Conservation (phyloP, 1,140 invertebrate genomes). For the Lucilia cuprina region DNA sequence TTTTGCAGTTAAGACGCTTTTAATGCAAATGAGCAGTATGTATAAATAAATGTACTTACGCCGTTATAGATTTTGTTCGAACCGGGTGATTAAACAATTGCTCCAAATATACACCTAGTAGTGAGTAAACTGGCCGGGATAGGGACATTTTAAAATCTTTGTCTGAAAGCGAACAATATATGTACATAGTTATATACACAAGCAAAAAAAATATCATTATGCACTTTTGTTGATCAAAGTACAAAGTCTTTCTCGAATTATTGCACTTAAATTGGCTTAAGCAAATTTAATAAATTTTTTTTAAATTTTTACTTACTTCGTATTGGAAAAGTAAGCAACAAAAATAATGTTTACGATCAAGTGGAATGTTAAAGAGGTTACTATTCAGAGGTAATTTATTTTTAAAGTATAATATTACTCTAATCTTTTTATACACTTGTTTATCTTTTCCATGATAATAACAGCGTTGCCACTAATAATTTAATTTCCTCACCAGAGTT, state of each 20-base stretch:
- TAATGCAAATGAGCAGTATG: neutral
- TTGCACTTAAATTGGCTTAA: neutral
- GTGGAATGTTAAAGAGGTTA: neutral
- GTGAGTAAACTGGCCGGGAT: conserved; percentile 73
- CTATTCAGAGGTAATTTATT: neutral
- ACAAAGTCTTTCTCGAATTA: conserved; percentile 15
- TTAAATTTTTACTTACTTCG: neutral
- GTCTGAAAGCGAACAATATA: no score
- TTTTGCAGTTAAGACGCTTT: no score
- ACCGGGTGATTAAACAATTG: conserved; percentile 74
- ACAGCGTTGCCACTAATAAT: no score
- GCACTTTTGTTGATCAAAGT: conserved; percentile 7
- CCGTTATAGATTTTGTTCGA: conserved; percentile 75
- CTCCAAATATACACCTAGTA: conserved; percentile 72
- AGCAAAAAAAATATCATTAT: no score
- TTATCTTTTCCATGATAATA: neutral
- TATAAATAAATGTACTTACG: conserved; percentile 64
- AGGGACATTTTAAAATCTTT: conserved; percentile 67
- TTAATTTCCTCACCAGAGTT: no score
- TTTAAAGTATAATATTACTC: neutral
- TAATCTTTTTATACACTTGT: neutral
- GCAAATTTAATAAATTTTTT: neutral
- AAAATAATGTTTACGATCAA: neutral
- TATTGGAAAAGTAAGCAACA: neutral
- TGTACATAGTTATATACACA: no score